phyloP scores from a whole-genome alignment of 2,113 vertebrate species.

The Paradoxurus hermaphroditus region DNA sequence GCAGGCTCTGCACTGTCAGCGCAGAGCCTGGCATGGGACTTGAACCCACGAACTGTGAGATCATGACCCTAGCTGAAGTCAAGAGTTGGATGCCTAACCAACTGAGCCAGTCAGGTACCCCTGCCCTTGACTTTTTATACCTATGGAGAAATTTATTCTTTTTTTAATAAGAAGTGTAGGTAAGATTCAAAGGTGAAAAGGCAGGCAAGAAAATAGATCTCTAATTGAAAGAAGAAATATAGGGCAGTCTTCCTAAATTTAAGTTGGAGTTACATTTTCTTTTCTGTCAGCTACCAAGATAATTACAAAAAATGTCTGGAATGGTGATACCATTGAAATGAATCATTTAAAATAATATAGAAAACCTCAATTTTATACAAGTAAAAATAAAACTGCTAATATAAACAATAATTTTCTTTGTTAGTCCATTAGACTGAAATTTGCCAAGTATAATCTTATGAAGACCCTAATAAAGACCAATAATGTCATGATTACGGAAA shows the following conservation, averaged over 20 bases:
- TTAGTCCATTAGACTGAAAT: not conserved
- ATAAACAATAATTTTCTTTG: constrained; percentile 17
- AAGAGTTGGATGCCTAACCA: too few species aligned
- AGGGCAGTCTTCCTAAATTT: not conserved
- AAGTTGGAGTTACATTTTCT: not conserved
- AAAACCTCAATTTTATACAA: constrained; percentile 6
- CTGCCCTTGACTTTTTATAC: not conserved
- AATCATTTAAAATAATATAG: constrained; percentile 26
- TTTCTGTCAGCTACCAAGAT: not conserved
- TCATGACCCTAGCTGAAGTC: too few species aligned
- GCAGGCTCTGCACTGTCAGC: too few species aligned
- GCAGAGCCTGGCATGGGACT: too few species aligned
- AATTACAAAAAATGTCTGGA: not conserved
- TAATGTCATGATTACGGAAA: not conserved
- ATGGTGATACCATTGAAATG: not conserved
- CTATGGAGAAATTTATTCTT: not conserved
- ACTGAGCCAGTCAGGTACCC: too few species aligned
- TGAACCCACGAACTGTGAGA: too few species aligned
- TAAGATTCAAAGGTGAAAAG: not conserved
- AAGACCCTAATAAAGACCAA: not conserved
- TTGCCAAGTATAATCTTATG: not conserved
- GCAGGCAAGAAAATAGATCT: not conserved
- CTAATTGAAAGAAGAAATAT: not conserved
- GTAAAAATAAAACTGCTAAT: constrained; percentile 14
- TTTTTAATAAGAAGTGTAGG: not conserved